Evolutionary conservation across 2,113 vertebrate genomes (phyloP).

Genomic region (Rhinolophus sinicus): DNA sequence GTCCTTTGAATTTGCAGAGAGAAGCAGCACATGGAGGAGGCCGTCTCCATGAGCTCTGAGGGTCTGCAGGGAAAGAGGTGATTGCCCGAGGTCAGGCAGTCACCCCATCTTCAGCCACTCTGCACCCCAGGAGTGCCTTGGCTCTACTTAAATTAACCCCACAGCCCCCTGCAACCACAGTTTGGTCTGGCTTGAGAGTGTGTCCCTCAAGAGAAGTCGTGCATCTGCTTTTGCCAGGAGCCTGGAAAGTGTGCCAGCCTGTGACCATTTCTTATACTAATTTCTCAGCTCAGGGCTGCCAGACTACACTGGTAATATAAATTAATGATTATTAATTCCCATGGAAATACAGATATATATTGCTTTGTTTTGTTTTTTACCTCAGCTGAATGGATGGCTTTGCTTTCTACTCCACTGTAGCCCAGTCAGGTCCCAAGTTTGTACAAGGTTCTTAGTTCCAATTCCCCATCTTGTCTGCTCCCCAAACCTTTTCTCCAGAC

Average conservation of each 20-base stretch:
- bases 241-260: neutral
- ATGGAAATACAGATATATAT: neutral
- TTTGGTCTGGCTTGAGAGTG: neutral
- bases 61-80: neutral
- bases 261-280: neutral
- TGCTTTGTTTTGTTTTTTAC: neutral
- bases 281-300: neutral
- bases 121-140: neutral
- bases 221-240: conserved; percentile 22
- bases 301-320: neutral
- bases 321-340: neutral
- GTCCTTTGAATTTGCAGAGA: conserved; percentile 16
- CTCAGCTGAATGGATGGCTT: neutral
- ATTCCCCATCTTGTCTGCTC: neutral
- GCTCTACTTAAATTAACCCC: neutral
- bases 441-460: conserved; percentile 16
- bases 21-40: neutral
- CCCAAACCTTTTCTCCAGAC: neutral
- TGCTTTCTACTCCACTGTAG: neutral
- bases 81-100: neutral
- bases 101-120: neutral
- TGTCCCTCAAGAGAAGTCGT: neutral
- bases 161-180: neutral
- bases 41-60: neutral
- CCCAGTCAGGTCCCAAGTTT: neutral